Evolutionary conservation across 2,888 invertebrate species (phyloP), one percentile per base, ranked within the genome.

Genomic region (Metopia argyrocephala): DNA sequence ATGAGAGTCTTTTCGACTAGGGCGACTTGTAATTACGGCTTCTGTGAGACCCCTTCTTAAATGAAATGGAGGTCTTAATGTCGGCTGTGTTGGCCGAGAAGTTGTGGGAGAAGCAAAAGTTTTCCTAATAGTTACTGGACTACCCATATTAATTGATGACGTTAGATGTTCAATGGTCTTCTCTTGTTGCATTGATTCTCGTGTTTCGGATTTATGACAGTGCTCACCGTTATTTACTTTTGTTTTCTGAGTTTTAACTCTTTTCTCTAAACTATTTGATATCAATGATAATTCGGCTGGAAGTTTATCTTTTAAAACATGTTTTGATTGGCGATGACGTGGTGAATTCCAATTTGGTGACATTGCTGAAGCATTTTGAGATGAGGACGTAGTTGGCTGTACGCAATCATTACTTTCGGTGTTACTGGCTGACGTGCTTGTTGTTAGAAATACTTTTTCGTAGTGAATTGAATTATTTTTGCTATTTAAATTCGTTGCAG

Each of bases 401-500:
- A 15, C 61, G 38, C 54, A 62, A 18, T n/a, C 21, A 20, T 15
- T 27, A 20, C 52, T 5, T 9, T 68, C 56, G 12, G 25, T 52
- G 25, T 48, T 56, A 7, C 20, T 66, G 3, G 27, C 27, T 20
- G 64, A 31, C 46, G 52, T 86, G 65, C 86, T 89, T 23, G 89
- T 87, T 5, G 89, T 88, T 1, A 90, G 87, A 76, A 90, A 90
- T 3, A 90, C 88, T 74, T 89, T 89, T 73, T 90, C 90, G 56
- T 90, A 90, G 79, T 90, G 89, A 7, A 88, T 84, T 61, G 84
- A 85, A 12, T 74, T 70, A 18, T 65, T 70, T 27, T 31, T 56
- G 21, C 64, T 64, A 61, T 66, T 74, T 48, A 66, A 20, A 50
- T 64, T 74, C 3, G 69, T 21, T 45, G 66, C 3, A 18, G 23